Conservation (phyloP, 2,797 vertebrate genomes). For the Simalia tracyae region DNA sequence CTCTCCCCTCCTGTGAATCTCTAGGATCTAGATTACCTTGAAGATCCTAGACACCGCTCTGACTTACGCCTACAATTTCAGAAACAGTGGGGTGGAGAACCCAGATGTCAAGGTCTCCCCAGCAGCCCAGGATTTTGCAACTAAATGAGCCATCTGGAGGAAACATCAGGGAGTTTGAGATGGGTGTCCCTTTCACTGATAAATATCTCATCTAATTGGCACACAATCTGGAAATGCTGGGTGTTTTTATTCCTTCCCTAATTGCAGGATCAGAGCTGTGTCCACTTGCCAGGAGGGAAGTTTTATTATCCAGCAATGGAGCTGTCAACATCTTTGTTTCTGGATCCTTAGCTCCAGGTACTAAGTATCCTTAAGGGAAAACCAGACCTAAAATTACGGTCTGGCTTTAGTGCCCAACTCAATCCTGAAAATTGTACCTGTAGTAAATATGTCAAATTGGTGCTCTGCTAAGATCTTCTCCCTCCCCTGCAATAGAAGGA, state of each 20-base stretch:
- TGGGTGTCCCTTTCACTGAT: conserved; percentile 48
- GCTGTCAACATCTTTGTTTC: conserved; percentile 52
- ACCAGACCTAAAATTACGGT: conserved; percentile 5
- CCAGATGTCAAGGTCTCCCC: background rate
- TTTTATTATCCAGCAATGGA: conserved; percentile 42
- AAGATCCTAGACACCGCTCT: no score
- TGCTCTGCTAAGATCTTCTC: background rate
- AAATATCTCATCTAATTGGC: conserved; percentile 52
- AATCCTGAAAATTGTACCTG: background rate
- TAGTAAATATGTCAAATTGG: background rate
- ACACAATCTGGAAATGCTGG: conserved; percentile 30
- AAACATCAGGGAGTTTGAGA: conserved; percentile 43
- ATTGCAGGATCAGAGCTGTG: background rate
- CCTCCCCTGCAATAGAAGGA: background rate
- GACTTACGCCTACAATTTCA: background rate
- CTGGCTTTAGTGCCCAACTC: no score
- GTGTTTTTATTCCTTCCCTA: conserved; percentile 5
- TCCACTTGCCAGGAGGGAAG: conserved; percentile 39
- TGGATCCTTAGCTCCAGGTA: conserved; percentile 37
- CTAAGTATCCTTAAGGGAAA: conserved; percentile 45
- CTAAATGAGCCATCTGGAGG: conserved; percentile 54
- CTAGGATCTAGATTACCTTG: background rate
- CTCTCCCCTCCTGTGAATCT: background rate
- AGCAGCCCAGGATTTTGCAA: conserved; percentile 45
- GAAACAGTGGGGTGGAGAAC: background rate